Evolutionary conservation across 2,888 invertebrate species (phyloP).

Genomic region (Caenorhabditis sp.): DNA sequence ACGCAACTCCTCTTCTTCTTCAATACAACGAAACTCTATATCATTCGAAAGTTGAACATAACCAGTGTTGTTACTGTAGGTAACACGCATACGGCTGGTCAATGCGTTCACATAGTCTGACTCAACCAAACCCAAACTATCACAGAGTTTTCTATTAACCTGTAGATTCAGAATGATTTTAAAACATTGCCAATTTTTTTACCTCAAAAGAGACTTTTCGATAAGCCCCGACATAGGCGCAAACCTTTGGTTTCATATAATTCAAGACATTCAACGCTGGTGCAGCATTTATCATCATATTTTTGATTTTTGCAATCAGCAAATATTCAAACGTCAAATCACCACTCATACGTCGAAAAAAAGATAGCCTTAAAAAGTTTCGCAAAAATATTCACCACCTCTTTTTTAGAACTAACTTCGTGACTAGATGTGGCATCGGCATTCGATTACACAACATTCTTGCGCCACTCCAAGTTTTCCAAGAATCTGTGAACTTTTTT

Average conservation of each 20-base stretch:
- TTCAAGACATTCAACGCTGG: slow-evolving; percentile 55
- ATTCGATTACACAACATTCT: slow-evolving; percentile 50
- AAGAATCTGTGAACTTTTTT: slow-evolving; percentile 45
- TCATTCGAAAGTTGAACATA: slow-evolving; percentile 40
- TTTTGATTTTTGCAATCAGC: slow-evolving; percentile 50
- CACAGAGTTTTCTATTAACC: slow-evolving; percentile 33
- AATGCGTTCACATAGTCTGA: slow-evolving; percentile 39
- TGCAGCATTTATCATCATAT: slow-evolving; percentile 51
- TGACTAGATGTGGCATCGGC: slow-evolving; percentile 45
- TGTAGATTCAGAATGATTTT: slow-evolving; percentile 7
- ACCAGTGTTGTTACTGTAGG: slow-evolving; percentile 49
- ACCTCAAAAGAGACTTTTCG: slow-evolving; percentile 47
- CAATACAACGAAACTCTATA: slow-evolving; percentile 42
- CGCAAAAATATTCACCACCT: too few species aligned
- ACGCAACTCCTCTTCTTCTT: slow-evolving; percentile 30
- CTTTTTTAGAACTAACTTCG: slow-evolving; percentile 38
- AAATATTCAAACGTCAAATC: slow-evolving; percentile 52
- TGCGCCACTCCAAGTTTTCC: slow-evolving; percentile 64
- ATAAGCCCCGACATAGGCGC: slow-evolving; percentile 55
- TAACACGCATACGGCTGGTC: slow-evolving; percentile 37
- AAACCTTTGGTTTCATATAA: slow-evolving; percentile 54
- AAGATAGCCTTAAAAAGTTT: slow-evolving; percentile 44
- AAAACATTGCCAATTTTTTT: neutral
- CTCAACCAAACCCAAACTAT: slow-evolving; percentile 35
- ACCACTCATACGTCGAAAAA: slow-evolving; percentile 46